Evolutionary conservation across 2,113 vertebrate species (phyloP).

Genomic region (Spilogale gracilis): DNA sequence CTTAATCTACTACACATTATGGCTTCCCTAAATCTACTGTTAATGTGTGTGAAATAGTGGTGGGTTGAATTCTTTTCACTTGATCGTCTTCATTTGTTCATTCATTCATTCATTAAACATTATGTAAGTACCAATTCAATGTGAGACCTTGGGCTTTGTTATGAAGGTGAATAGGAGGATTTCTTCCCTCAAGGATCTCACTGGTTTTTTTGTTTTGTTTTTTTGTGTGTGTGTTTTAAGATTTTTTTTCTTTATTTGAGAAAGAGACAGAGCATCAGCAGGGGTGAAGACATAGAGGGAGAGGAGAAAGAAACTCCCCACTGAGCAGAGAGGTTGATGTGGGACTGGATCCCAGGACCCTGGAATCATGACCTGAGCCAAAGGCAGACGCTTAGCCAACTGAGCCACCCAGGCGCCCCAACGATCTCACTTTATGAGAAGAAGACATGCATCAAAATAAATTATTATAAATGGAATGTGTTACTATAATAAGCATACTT

Average conservation of each 20-base stretch:
- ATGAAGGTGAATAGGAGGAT: background rate
- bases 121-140: background rate
- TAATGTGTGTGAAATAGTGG: background rate
- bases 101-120: constrained; percentile 18
- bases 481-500: background rate
- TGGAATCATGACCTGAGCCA: background rate
- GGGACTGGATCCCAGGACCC: background rate
- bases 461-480: background rate
- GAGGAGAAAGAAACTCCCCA: background rate
- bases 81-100: background rate
- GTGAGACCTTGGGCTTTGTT: background rate
- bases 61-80: background rate
- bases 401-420: background rate
- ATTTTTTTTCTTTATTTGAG: background rate
- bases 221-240: background rate
- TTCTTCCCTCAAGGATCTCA: background rate
- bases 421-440: background rate
- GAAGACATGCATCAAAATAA: background rate
- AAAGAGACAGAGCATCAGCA: background rate
- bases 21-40: background rate
- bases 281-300: too few relatives aligned
- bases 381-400: background rate
- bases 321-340: background rate
- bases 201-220: background rate
- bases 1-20: background rate